Evolutionary conservation across 2,113 vertebrate genomes (phyloP), one percentile per base, ranked within the genome.

Genomic region (Alouatta palliata): DNA sequence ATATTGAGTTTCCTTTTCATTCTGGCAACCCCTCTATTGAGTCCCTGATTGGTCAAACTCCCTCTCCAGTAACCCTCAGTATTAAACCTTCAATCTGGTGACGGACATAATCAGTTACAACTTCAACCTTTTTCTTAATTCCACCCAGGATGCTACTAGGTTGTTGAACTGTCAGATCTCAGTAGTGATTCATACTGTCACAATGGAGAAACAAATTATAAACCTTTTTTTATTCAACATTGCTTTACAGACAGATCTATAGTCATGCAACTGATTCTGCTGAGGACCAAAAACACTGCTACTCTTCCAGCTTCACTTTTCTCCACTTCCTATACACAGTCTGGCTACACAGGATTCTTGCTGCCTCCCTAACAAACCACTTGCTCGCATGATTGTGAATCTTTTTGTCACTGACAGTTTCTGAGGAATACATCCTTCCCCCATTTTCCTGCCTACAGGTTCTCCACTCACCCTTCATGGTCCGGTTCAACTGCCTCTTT

Each of bases 281-380:
- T 75, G 4, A 88, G 3, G 45, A 88, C 25, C 47, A 56, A 76
- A 91, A 79, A 61, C 6, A 73, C n/a, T 87, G 71, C 13, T 43
- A 23, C 17, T 25, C 5, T 32, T 71, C n/a, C 13, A 47, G 37
- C 43, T 61, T 84, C 14, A 49, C 52, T 80, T 71, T 23, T 49
- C 49, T 66, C 19, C 5, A 7, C 2, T n/a, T 12, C 56, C n/a
- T 5, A 1, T 2, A 14, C 17, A 58, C 14, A 45, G 11, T 9
- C 8, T 40, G 52, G 54, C 6, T 70, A 30, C 47, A 23, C 40
- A 92, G 27, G 14, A 52, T 30, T 75, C 9, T 20, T 66, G 58
- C 11, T 16, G 2, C 35, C 73, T 40, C 25, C 7, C 2, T 4
- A 87, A 77, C 49, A 23, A 35, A 58, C 6, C n/a, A 56, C 17